Evolutionary conservation across 2,888 invertebrate genomes (phyloP).

Genomic region (Monochamus alternatus): DNA sequence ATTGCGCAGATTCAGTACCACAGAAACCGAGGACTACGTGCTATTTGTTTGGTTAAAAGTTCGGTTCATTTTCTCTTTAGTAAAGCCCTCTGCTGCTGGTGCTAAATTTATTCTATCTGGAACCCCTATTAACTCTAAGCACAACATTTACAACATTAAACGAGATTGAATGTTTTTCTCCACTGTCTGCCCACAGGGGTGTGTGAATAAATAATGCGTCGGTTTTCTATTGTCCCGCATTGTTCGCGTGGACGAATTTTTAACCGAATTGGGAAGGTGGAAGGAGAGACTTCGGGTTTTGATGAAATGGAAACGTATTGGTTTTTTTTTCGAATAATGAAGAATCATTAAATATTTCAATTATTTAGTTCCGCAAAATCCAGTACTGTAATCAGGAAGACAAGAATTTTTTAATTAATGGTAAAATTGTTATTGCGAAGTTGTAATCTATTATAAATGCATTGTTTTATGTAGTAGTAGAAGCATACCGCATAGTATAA

Average conservation of each 20-base stretch:
- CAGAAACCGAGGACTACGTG: constrained; percentile 6
- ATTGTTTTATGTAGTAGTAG: too few species aligned
- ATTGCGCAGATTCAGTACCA: neutral
- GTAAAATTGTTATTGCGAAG: too few species aligned
- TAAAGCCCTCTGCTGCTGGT: constrained; percentile 26
- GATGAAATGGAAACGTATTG: neutral
- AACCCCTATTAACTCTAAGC: constrained; percentile 41
- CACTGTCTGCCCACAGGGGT: constrained; percentile 26
- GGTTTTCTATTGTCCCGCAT: constrained; percentile 26
- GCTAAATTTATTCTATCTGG: constrained; percentile 39
- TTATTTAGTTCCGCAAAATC: too few species aligned
- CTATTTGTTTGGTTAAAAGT: constrained; percentile 32
- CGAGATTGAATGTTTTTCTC: constrained; percentile 43
- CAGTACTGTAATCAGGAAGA: too few species aligned
- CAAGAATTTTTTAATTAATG: too few species aligned
- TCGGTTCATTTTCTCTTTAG: constrained; percentile 33
- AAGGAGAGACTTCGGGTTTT: neutral
- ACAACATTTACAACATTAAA: constrained; percentile 42
- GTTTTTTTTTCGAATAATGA: too few species aligned
- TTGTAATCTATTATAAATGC: too few species aligned
- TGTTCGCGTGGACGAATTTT: constrained; percentile 18
- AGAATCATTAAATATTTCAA: too few species aligned
- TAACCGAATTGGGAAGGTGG: neutral
- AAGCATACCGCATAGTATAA: too few species aligned
- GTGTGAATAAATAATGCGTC: constrained; percentile 41